Conservation (phyloP, 2,113 vertebrate genomes). For the Anas platyrhynchos region DNA sequence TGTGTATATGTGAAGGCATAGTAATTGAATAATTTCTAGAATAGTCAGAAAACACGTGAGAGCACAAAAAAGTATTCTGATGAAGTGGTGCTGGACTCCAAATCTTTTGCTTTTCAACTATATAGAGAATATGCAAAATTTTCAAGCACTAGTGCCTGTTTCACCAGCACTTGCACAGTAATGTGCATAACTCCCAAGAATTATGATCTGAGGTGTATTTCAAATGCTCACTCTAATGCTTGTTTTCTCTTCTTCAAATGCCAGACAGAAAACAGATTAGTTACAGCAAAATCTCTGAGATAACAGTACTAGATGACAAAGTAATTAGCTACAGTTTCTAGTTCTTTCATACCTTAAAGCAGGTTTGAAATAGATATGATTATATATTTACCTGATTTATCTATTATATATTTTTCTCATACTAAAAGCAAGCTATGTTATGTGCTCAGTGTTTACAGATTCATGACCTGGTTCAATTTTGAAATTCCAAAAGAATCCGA, state of each 20-base stretch:
- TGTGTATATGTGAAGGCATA: neutral
- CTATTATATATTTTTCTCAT: neutral
- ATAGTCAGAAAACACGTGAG: neutral
- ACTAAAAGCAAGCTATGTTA: neutral
- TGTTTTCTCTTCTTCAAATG: neutral
- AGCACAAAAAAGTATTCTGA: neutral
- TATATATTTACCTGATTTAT: constrained; percentile 25
- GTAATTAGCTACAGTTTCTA: neutral
- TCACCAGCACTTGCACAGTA: neutral
- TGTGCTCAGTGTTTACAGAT: neutral
- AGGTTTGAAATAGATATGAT: neutral
- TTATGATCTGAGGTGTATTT: neutral
- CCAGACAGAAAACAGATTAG: neutral
- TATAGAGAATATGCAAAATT: neutral
- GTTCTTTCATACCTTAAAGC: neutral
- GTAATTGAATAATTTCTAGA: neutral
- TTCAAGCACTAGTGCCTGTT: neutral
- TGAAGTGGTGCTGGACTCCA: neutral
- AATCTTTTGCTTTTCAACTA: neutral
- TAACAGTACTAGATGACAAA: neutral
- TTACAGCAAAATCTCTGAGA: neutral
- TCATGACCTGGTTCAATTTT: neutral
- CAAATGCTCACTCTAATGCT: neutral
- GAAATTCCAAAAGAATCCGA: neutral
- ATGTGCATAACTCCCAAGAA: neutral